phyloP scores from a whole-genome alignment of 2,888 invertebrate genomes.

The Dermolepida albohirtum region DNA sequence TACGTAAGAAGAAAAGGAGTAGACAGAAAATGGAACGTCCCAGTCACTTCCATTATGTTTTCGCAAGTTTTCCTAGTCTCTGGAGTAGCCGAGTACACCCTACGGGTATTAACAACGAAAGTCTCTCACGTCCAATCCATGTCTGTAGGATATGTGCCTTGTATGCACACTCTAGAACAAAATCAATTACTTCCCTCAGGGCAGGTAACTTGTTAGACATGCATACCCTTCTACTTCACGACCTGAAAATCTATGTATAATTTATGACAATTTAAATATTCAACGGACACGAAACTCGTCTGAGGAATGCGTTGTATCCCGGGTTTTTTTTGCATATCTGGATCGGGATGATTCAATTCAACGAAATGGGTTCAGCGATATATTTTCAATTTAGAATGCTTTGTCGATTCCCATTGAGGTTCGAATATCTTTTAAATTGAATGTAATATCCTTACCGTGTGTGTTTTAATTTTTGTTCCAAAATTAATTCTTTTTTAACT shows the following conservation, averaged over 20 bases:
- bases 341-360: conserved; percentile 11
- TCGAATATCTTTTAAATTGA: too few relatives aligned
- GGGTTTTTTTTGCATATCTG: conserved; percentile 14
- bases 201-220: conserved; percentile 42
- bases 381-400: not conserved
- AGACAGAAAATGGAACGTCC: conserved; percentile 21
- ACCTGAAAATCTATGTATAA: conserved; percentile 40
- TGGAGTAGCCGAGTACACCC: conserved; percentile 22
- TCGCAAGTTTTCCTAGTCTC: conserved; percentile 32
- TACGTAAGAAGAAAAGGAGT: not conserved
- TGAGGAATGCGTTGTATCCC: conserved; percentile 20
- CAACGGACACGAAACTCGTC: conserved; percentile 21
- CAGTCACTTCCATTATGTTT: conserved; percentile 38
- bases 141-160: conserved; percentile 17
- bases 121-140: conserved; percentile 37
- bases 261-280: conserved; percentile 41
- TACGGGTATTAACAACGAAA: conserved; percentile 37
- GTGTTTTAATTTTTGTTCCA: too few relatives aligned
- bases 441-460: too few relatives aligned
- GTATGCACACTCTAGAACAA: conserved; percentile 35
- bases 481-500: too few relatives aligned
- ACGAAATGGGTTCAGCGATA: not conserved
- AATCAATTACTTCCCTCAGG: conserved; percentile 43
- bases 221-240: conserved; percentile 30
- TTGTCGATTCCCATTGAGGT: too few relatives aligned